Conservation (phyloP, 2,113 vertebrate species). For the Trachemys scripta region DNA sequence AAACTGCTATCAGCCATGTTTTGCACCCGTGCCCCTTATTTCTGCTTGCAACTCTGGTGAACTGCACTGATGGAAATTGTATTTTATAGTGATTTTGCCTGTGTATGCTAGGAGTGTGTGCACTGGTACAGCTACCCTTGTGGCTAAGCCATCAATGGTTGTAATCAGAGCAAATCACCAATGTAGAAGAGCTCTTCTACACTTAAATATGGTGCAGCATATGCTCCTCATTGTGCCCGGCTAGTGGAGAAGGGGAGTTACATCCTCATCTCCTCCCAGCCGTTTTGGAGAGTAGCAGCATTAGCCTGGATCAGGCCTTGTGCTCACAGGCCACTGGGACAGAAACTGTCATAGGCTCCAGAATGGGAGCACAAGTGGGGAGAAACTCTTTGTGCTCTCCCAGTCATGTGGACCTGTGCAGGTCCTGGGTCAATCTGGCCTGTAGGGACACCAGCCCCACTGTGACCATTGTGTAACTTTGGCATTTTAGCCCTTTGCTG, state of each 20-base stretch:
- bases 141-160: background rate
- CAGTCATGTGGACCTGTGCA: background rate
- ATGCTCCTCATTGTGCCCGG: background rate
- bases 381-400: background rate
- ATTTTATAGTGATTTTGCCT: background rate
- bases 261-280: background rate
- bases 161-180: accelerated
- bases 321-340: background rate
- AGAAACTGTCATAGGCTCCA: background rate
- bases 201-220: accelerated
- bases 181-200: background rate
- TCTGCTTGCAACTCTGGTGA: accelerated
- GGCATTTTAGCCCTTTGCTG: background rate
- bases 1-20: accelerated
- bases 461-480: accelerated
- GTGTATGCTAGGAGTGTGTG: accelerated
- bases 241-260: background rate
- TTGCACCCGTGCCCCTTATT: accelerated
- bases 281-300: accelerated
- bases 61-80: accelerated
- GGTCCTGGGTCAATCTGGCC: background rate
- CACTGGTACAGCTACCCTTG: background rate
- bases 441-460: background rate
- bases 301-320: background rate
- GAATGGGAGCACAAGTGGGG: background rate